Percentiles rank a stretch among this genome's conserved stretches.
Conservation (phyloP, 2,888 invertebrate species). For the Cantharis lateralis region DNA sequence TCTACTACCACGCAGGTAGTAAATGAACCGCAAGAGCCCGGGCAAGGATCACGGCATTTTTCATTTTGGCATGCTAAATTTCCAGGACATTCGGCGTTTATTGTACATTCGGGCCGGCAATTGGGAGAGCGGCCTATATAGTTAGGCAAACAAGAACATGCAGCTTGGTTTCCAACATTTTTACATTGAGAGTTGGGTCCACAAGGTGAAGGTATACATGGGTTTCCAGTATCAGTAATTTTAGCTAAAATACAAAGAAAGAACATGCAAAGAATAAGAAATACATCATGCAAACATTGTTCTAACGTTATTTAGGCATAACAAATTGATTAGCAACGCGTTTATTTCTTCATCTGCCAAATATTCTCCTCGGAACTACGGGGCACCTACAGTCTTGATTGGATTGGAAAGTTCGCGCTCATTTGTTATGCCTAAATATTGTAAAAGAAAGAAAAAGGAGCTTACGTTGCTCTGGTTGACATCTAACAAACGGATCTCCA, state of each 20-base stretch:
- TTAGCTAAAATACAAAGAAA: conserved; percentile 50
- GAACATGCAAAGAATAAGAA: conserved; percentile 22
- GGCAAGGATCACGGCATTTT: conserved; percentile 79
- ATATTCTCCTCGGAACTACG: no score
- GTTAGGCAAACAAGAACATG: conserved; percentile 64
- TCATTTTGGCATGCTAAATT: conserved; percentile 78
- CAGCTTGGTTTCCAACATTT: conserved; percentile 61
- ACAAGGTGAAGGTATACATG: conserved; percentile 68
- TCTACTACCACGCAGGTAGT: conserved; percentile 77
- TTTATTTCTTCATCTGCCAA: no score
- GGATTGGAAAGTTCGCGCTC: no score
- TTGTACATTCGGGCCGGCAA: conserved; percentile 70
- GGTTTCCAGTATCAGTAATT: conserved; percentile 56
- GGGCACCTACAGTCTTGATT: no score
- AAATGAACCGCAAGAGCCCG: conserved; percentile 75
- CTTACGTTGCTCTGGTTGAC: conserved; percentile 69
- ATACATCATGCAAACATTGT: background rate
- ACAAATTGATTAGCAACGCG: background rate
- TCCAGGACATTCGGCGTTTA: conserved; percentile 75
- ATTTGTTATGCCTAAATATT: background rate
- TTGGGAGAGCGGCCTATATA: conserved; percentile 67
- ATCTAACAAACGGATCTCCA: conserved; percentile 80
- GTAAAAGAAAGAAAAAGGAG: conserved; percentile 10
- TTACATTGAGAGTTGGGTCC: conserved; percentile 67
- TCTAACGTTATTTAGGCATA: background rate